phyloP scores from a whole-genome alignment of 1,140 invertebrate genomes.

The Onthophagus taurus region DNA sequence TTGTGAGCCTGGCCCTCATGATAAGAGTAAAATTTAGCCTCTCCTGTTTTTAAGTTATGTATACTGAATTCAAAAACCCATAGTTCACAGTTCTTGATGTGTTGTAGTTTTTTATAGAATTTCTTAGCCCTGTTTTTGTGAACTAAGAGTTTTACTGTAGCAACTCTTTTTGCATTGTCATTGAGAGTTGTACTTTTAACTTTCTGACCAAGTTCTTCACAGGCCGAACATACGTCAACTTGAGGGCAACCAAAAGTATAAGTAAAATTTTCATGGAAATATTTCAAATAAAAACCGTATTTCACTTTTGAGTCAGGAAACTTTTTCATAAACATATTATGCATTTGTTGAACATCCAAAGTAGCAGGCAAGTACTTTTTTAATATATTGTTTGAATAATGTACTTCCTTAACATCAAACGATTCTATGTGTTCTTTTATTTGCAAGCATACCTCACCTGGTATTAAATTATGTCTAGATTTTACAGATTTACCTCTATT shows the following conservation, averaged over 20 bases:
- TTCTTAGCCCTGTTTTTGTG: constrained; percentile 22
- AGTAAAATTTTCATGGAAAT: constrained; percentile 25
- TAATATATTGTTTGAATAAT: neutral
- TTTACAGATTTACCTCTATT: constrained; percentile 1
- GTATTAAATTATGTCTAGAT: constrained; percentile 2
- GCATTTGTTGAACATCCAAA: constrained; percentile 24
- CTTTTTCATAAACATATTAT: constrained; percentile 21
- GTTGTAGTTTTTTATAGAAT: neutral
- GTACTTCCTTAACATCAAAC: constrained; percentile 1
- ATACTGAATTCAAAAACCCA: constrained; percentile 25
- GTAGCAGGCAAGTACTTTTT: constrained; percentile 14
- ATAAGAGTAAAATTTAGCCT: constrained; percentile 23
- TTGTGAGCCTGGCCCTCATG: constrained; percentile 10
- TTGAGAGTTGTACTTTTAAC: constrained; percentile 12
- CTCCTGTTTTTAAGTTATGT: constrained; percentile 24
- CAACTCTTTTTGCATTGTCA: constrained; percentile 21
- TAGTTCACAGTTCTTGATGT: constrained; percentile 23
- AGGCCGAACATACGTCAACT: constrained; percentile 22
- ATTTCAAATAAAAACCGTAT: too few relatives aligned
- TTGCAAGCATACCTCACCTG: neutral
- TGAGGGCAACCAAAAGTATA: constrained; percentile 24
- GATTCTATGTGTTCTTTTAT: constrained; percentile 2
- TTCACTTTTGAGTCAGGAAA: constrained; percentile 14
- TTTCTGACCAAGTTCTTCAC: constrained; percentile 20
- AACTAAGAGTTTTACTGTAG: constrained; percentile 19